A percentile compares a stretch with the other conserved stretches of the same genome.
These are phyloP conservation scores for Phalloptychus januarius DNA, from an alignment of 2,797 vertebrate species.

Conservation along the genomic window DNA sequence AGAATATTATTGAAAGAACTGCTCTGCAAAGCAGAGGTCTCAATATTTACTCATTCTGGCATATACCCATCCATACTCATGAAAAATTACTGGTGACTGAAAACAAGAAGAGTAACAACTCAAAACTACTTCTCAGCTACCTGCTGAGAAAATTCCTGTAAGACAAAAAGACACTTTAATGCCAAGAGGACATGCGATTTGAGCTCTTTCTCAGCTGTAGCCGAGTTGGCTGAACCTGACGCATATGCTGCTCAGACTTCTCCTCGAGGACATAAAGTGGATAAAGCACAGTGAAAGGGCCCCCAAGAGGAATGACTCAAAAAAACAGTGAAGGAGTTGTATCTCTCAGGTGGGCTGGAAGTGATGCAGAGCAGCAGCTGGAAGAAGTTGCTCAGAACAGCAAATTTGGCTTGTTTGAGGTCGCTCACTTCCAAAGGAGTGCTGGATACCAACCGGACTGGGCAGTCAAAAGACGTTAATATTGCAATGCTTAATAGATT, in stretches of 20 bases:
- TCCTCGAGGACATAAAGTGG: constrained; percentile 42
- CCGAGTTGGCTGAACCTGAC: constrained; percentile 46
- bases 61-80: constrained; percentile 44
- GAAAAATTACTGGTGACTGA: constrained; percentile 27
- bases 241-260: constrained; percentile 33
- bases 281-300: constrained; percentile 29
- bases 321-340: constrained; percentile 36
- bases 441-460: constrained; percentile 21
- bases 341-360: constrained; percentile 40
- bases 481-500: constrained; percentile 14
- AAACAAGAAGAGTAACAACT: constrained; percentile 42
- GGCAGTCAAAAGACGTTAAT: constrained; percentile 8
- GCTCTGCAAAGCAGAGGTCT: constrained; percentile 32
- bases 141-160: constrained; percentile 38
- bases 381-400: constrained; percentile 19
- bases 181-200: constrained; percentile 50
- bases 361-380: constrained; percentile 24
- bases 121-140: constrained; percentile 35
- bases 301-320: constrained; percentile 21
- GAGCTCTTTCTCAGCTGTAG: constrained; percentile 38
- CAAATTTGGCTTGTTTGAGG: constrained; percentile 30
- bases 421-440: constrained; percentile 8
- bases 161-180: constrained; percentile 36
- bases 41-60: constrained; percentile 28
- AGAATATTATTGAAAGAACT: constrained; percentile 38